Base-by-base conservation (phyloP, 2,797 vertebrate species). In the Enteromius treurensis region DNA sequence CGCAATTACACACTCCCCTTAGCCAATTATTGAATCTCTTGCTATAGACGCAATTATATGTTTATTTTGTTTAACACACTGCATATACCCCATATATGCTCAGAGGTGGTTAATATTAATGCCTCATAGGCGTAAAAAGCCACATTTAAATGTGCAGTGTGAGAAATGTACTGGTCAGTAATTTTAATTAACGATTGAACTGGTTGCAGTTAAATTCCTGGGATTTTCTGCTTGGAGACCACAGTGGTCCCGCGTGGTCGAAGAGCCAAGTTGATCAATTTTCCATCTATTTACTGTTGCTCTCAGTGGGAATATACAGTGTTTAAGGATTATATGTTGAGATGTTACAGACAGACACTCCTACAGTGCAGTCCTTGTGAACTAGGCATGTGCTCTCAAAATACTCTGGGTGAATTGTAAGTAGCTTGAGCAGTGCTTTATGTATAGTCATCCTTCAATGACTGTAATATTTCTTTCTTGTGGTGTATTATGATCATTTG, bases 201-300 rank as follows among this genome's bases (percentile, higher is more conserved):
- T 73, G 47, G 65, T 80, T 83, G 67, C 23, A 29, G 15, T 81
- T 65, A 70, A 32, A 82, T 84, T 84, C 69, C 13, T 68, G 32
- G 70, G 14, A 79, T 82, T 77, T 71, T 75, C 73, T 75, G 42
- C 26, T 71, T 26, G 37, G 67, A 80, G 37, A 40, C 29, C 32
- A 88, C 88, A 91, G 90, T 89, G 91, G 88, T 91, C 90, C 87
- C 83, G 82, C 40, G 60, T 65, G 55, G 77, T 73, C 29, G 51
- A 42, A 70, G 15, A 62, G 64, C 26, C 81, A 34, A 19, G 34
- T 45, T 80, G 81, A 75, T 75, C 70, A 79, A 71, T 84, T 76
- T 84, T 87, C 32, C 64, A 77, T 79, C 69, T 88, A 79, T 85
- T 81, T 85, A 47, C 80, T 53, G 75, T 82, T 79, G 64, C 69